Conservation (phyloP, 2,888 invertebrate species). For the Protodeltote pygarga region DNA sequence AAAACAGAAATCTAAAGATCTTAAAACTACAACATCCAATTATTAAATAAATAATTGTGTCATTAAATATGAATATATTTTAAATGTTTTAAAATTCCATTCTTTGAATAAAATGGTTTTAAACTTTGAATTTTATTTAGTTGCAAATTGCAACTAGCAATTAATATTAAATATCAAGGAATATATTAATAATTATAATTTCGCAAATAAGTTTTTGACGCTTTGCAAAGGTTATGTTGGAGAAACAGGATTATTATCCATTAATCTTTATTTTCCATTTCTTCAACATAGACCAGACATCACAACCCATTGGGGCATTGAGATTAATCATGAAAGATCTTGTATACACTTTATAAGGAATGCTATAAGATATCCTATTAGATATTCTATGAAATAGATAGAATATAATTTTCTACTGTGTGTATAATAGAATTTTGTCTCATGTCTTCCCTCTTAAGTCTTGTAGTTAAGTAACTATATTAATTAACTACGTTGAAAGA, state of each 20-base stretch:
- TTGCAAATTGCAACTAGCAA: constrained; percentile 25
- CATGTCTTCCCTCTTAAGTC: constrained; percentile 48
- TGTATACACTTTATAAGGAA: constrained; percentile 38
- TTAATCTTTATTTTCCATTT: constrained; percentile 27
- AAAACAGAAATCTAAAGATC: constrained; percentile 4
- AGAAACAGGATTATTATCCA: constrained; percentile 22
- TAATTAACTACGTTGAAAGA: constrained; percentile 48
- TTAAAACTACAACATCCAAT: constrained; percentile 26
- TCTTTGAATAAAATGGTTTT: constrained; percentile 27
- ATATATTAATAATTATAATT: constrained; percentile 25
- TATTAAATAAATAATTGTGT: constrained; percentile 29
- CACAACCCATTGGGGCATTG: constrained; percentile 49
- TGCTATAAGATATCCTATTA: constrained; percentile 42
- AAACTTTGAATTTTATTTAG: constrained; percentile 22
- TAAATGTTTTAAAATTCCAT: constrained; percentile 22
- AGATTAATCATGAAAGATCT: constrained; percentile 34
- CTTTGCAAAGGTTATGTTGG: constrained; percentile 8
- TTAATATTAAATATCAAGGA: constrained; percentile 28
- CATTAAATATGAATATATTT: constrained; percentile 28
- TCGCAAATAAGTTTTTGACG: constrained; percentile 31
- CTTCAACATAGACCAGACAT: constrained; percentile 23
- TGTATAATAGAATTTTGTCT: constrained; percentile 51
- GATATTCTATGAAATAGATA: constrained; percentile 48
- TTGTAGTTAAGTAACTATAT: constrained; percentile 47
- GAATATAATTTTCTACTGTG: constrained; percentile 45